Conservation (phyloP, 2,888 invertebrate species). For the Drosophila kambysellisi region DNA sequence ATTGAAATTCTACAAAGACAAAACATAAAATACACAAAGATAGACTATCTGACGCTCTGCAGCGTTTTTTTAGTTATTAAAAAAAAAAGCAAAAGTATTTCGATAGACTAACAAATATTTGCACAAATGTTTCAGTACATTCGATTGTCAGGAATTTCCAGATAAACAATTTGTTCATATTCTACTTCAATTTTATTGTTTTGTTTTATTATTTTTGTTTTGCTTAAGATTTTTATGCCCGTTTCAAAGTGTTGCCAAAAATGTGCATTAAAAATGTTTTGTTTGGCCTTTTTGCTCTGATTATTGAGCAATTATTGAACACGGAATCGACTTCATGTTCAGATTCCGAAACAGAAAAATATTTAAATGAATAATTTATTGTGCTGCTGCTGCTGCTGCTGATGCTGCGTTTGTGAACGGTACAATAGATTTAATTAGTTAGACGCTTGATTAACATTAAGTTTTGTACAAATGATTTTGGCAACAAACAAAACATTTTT, state of each 20-base stretch:
- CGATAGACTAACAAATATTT: conserved; percentile 71
- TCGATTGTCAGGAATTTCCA: conserved; percentile 50
- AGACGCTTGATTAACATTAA: conserved; percentile 60
- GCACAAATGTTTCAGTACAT: conserved; percentile 74
- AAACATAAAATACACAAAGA: conserved; percentile 28
- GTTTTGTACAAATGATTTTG: conserved; percentile 47
- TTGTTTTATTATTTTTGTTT: conserved; percentile 41
- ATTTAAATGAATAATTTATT: conserved; percentile 59
- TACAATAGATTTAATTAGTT: conserved; percentile 62
- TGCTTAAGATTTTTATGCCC: conserved; percentile 60
- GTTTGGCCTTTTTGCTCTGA: conserved; percentile 51
- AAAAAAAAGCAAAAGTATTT: conserved; percentile 22
- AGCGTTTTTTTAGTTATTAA: conserved; percentile 23
- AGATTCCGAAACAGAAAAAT: conserved; percentile 6
- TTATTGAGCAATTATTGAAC: conserved; percentile 61
- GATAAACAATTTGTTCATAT: conserved; percentile 25
- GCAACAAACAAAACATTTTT: conserved; percentile 78
- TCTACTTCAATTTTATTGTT: conserved; percentile 40
- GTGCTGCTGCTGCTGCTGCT: conserved; percentile 68
- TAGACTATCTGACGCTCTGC: conserved; percentile 14
- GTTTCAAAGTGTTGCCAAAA: conserved; percentile 75
- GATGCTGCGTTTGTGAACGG: conserved; percentile 58
- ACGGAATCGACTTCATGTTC: conserved; percentile 17
- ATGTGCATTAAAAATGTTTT: conserved; percentile 74
- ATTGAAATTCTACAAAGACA: conserved; percentile 44